Conservation (phyloP, 2,113 vertebrate genomes). For the Sminthopsis crassicaudata region DNA sequence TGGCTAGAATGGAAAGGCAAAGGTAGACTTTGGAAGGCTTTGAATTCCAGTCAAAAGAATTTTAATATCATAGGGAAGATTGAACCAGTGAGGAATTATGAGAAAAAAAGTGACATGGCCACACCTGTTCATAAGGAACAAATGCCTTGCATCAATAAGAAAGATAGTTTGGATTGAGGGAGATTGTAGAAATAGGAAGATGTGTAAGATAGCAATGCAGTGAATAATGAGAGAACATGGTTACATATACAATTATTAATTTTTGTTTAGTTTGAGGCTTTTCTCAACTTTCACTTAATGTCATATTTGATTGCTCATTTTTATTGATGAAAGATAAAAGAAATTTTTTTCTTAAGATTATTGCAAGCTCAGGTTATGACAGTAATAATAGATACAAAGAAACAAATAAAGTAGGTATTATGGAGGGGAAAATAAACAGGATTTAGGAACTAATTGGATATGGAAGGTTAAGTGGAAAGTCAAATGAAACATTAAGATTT, state of each 20-base stretch:
- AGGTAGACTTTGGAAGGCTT: not conserved
- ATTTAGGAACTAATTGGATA: conserved; percentile 7
- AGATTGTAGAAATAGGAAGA: conserved; percentile 27
- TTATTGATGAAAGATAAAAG: not conserved
- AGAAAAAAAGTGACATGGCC: not conserved
- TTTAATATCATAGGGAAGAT: not conserved
- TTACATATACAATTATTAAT: not conserved
- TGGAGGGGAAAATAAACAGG: not conserved
- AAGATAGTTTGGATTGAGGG: not conserved
- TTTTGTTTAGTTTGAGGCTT: not conserved
- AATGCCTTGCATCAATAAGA: not conserved
- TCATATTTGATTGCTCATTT: not conserved
- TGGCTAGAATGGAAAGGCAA: not conserved
- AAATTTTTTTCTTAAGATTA: not conserved
- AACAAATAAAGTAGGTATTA: not conserved
- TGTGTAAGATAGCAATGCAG: not conserved
- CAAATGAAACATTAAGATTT: not conserved
- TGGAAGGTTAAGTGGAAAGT: not conserved
- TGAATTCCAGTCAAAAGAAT: not conserved
- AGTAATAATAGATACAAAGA: conserved; percentile 13
- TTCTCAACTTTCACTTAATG: not conserved
- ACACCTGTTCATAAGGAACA: not conserved
- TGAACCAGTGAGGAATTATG: not conserved
- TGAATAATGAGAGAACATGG: not conserved
- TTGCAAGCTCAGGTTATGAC: not conserved